phyloP scores from a whole-genome alignment of 2,113 vertebrate species.

The Anser cygnoides region DNA sequence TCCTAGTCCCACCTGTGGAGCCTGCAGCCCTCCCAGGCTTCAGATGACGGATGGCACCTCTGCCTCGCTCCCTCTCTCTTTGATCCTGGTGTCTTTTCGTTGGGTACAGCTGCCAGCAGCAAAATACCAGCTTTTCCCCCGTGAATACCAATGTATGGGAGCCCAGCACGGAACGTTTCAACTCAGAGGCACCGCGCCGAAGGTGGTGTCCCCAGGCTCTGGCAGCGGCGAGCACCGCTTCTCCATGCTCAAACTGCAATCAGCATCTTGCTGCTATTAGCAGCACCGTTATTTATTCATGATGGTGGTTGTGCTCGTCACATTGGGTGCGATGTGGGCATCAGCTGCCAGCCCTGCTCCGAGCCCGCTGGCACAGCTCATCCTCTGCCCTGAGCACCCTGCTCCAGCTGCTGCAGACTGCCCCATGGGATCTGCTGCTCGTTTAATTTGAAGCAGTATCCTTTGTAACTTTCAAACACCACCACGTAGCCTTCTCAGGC shows the following conservation, averaged over 20 bases:
- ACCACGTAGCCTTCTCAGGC: not conserved
- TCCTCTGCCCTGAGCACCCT: not conserved
- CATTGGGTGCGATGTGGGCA: not conserved
- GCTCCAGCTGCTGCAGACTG: not conserved
- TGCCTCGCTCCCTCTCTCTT: not conserved
- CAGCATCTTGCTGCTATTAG: not conserved
- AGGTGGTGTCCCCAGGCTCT: not conserved
- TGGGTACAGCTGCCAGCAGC: not conserved
- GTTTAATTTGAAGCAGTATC: not conserved
- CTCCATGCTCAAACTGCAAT: not conserved
- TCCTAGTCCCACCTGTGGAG: rapidly evolving
- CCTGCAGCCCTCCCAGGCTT: not conserved
- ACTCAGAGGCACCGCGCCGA: not conserved
- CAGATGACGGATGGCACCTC: not conserved
- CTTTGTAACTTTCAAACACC: not conserved
- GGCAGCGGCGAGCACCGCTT: not conserved
- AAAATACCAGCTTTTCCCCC: not conserved
- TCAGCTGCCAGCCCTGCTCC: not conserved
- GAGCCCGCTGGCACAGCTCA: not conserved
- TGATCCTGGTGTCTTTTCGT: not conserved
- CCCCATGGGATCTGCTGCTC: not conserved
- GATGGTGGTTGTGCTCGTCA: not conserved
- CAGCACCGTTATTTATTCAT: not conserved
- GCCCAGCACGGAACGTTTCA: not conserved
- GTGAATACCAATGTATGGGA: not conserved